These are phyloP conservation scores for Cyphotilapia sp. DNA, from an alignment of 2,113 vertebrate species.

Conservation along the genomic window DNA sequence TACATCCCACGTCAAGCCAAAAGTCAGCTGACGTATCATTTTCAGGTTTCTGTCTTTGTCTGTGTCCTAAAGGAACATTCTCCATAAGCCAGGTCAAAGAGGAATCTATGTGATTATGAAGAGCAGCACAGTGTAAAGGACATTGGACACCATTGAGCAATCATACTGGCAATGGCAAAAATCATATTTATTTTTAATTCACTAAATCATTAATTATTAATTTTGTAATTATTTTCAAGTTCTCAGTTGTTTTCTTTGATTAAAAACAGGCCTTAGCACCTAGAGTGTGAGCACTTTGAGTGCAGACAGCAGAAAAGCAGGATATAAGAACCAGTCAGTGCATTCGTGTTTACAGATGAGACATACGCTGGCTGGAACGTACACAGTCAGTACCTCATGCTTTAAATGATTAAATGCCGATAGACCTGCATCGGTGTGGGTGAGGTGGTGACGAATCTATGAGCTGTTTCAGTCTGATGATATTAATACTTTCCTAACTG, in stretches of 20 bases:
- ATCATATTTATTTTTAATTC: background rate
- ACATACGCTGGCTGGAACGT: background rate
- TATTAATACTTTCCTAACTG: background rate
- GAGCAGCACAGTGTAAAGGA: background rate
- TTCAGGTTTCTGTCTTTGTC: background rate
- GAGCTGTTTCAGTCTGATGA: background rate
- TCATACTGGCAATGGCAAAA: background rate
- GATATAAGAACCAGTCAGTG: background rate
- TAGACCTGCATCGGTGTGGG: background rate
- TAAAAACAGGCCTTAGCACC: background rate
- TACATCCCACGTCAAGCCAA: background rate
- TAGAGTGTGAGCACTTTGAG: background rate
- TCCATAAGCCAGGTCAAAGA: background rate
- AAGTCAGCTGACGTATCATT: background rate
- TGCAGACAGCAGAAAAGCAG: background rate
- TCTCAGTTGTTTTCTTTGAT: background rate
- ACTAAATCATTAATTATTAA: background rate
- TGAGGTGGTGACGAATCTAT: background rate
- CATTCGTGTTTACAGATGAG: no score
- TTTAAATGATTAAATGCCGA: background rate
- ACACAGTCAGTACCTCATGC: background rate
- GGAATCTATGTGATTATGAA: background rate
- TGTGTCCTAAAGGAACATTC: background rate
- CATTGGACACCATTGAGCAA: background rate
- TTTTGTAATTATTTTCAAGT: background rate